phyloP scores from a whole-genome alignment of 1,140 invertebrate species.

The Drosophila takahashii region DNA sequence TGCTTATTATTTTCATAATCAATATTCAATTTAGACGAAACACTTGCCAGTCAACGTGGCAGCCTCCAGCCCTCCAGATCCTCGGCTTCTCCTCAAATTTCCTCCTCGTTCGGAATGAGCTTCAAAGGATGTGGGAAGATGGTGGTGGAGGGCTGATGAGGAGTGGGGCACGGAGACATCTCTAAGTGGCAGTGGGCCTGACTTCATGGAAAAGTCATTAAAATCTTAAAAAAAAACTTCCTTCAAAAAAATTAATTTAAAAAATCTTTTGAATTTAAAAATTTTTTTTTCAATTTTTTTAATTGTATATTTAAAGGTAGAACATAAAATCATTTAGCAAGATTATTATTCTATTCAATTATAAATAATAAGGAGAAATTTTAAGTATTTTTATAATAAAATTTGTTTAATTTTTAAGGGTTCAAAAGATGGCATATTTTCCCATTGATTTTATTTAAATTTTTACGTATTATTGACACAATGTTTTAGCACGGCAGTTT shows the following conservation, averaged over 20 bases:
- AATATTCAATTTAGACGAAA: slow-evolving; percentile 81
- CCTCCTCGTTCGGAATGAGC: slow-evolving; percentile 51
- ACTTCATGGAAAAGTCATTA: not conserved
- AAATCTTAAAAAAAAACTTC: not conserved
- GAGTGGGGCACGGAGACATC: slow-evolving; percentile 24
- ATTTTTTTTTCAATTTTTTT: no score
- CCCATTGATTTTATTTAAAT: not conserved
- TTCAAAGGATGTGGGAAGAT: slow-evolving; percentile 54
- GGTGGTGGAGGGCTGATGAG: not conserved
- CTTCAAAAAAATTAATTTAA: not conserved
- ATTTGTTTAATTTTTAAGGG: not conserved
- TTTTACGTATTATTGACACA: not conserved
- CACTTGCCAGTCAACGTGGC: slow-evolving; percentile 68
- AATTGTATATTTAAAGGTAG: no score
- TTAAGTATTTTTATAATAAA: not conserved
- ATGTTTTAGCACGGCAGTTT: slow-evolving; percentile 29
- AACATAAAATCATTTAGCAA: no score
- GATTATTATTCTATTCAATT: no score
- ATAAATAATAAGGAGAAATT: no score
- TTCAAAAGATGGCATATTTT: not conserved
- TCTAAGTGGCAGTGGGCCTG: slow-evolving; percentile 24
- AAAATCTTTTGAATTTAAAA: no score
- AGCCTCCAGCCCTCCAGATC: slow-evolving; percentile 17
- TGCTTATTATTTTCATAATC: slow-evolving; percentile 83
- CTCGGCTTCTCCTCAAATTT: slow-evolving; percentile 32